Conservation (phyloP, 2,113 vertebrate species). For the Laterallus jamaicensis region DNA sequence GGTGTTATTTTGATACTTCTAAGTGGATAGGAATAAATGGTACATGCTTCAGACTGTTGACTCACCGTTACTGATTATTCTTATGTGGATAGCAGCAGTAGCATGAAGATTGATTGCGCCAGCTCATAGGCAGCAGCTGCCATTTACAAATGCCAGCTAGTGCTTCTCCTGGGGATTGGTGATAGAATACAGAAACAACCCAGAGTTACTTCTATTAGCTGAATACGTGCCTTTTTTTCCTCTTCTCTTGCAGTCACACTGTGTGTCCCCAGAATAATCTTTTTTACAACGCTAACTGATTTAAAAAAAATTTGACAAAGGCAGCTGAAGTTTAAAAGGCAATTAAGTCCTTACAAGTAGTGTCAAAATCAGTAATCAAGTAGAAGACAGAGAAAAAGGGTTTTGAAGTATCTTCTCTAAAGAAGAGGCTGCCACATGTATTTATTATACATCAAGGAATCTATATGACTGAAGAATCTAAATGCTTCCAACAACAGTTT, state of each 20-base stretch:
- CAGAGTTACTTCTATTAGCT: conserved; percentile 5
- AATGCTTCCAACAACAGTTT: background rate
- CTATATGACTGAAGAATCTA: background rate
- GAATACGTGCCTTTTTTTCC: background rate
- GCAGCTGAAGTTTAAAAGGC: background rate
- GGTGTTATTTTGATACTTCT: conserved; percentile 11
- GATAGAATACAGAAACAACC: conserved; percentile 19
- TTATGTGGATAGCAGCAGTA: background rate
- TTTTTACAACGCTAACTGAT: background rate
- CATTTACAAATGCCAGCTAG: conserved; percentile 50
- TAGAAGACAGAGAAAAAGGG: background rate
- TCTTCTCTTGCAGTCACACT: background rate
- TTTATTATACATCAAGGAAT: background rate
- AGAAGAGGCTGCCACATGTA: background rate
- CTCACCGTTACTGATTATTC: background rate
- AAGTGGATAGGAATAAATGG: background rate
- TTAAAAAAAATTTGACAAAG: background rate
- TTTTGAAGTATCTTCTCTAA: background rate
- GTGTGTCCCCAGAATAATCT: background rate
- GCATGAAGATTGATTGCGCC: conserved; percentile 51
- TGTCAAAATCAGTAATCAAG: background rate
- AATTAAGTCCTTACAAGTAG: background rate
- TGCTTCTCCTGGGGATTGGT: conserved; percentile 27
- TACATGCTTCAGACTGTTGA: background rate
- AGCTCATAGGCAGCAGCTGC: conserved; percentile 25